phyloP scores from a whole-genome alignment of 2,888 invertebrate genomes.

The Vesta saturnalis region DNA sequence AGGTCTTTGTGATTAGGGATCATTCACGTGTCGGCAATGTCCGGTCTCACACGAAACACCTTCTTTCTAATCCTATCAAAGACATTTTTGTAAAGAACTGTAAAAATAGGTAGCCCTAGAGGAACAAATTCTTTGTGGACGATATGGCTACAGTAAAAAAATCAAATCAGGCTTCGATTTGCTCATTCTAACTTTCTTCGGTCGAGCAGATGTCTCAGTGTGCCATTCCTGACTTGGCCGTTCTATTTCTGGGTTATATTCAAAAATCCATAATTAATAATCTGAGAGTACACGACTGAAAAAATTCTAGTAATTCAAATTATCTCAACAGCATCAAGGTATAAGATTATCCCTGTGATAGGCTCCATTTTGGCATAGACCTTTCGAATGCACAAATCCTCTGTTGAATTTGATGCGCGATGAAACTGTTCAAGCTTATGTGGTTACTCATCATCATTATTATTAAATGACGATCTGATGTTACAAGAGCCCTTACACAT shows the following conservation, averaged over 20 bases:
- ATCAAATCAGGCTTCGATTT: background rate
- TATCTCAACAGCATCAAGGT: background rate
- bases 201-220: no score
- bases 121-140: no score
- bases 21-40: conserved; percentile 2
- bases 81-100: background rate
- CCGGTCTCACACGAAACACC: no score
- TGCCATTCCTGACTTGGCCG: background rate
- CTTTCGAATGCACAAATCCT: background rate
- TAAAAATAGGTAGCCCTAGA: background rate
- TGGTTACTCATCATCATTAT: no score
- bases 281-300: conserved; percentile 2
- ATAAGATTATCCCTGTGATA: background rate
- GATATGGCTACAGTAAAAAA: background rate
- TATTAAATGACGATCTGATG: background rate
- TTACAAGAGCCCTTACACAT: background rate
- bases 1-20: background rate
- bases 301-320: background rate
- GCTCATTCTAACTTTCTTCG: background rate
- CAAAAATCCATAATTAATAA: background rate
- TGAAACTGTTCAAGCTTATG: no score
- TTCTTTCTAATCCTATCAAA: background rate
- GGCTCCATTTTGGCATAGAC: background rate
- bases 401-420: background rate
- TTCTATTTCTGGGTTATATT: background rate